Conservation (phyloP, 2,888 invertebrate genomes). For the Amblyteles armatorius region DNA sequence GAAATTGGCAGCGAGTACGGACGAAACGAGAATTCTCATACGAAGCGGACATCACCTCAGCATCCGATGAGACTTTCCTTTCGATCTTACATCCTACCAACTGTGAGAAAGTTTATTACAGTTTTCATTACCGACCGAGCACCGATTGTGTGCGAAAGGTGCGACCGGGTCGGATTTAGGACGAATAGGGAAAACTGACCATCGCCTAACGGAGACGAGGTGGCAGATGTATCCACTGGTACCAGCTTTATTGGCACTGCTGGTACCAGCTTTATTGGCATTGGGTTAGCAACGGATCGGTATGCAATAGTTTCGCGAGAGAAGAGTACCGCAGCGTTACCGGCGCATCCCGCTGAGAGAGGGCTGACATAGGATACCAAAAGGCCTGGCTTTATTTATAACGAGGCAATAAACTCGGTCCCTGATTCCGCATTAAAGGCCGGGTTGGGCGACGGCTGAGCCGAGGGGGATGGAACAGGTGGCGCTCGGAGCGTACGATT, state of each 20-base stretch:
- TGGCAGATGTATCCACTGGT: constrained; percentile 47
- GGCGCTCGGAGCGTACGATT: constrained; percentile 3
- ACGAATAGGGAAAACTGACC: background rate
- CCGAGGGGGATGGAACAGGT: background rate
- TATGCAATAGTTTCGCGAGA: constrained; percentile 7
- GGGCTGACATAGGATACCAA: constrained; percentile 1
- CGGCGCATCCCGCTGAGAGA: constrained; percentile 17
- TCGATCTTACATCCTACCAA: too few species aligned
- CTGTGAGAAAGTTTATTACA: too few species aligned
- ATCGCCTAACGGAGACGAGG: constrained; percentile 5
- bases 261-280: constrained; percentile 52
- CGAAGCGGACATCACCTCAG: too few species aligned
- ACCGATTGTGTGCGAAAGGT: background rate
- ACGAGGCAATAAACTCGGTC: constrained; percentile 27
- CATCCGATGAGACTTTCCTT: too few species aligned
- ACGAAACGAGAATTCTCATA: too few species aligned
- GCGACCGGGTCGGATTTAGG: background rate
- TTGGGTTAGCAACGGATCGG: constrained; percentile 26
- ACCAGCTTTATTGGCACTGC: constrained; percentile 51
- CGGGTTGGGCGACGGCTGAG: background rate
- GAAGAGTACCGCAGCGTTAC: background rate
- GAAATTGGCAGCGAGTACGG: too few species aligned
- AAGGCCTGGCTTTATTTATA: constrained; percentile 29
- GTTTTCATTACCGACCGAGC: background rate
- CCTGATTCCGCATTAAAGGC: background rate